Base-by-base conservation (phyloP, 2,113 vertebrate genomes). In the Pycnonotus jocosus region DNA sequence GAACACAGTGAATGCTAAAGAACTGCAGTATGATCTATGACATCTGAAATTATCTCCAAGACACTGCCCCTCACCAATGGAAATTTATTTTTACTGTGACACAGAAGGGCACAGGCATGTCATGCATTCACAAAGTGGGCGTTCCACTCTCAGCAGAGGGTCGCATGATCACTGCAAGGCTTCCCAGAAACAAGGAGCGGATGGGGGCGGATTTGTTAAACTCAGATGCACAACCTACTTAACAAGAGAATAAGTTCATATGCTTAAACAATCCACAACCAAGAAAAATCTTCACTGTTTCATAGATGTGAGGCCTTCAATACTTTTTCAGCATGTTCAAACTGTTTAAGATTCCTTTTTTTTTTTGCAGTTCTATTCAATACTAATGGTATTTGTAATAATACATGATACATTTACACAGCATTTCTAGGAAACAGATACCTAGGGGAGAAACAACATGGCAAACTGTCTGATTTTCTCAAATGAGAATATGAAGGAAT, bases 41-140 rank as follows among this genome's bases (percentile, higher is more conserved):
- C 30, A 72, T 92, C 86, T 65, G 53, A 85, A 92, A 73, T 61
- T 37, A 80, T 88, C 40, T 88, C 42, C 42, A 35, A 69, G 84
- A 74, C 70, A 53, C 22, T 72, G 57, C 28, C 61, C 19, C 35
- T 80, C 83, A 81, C 27, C 13, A 40, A 50, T 12, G 31, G 35
- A 57, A 60, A 69, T 87, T 84, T 96, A 95, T 95, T 95, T 96
- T 94, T 92, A 85, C 71, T 82, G 81, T 73, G 57, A 76, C 81
- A 91, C 58, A 65, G 84, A 92, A 91, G 70, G 48, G 50, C 85
- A 69, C 20, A 91, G 81, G 89, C 91, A 97, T 80, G 89, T 30
- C 44, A 76, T 25, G 53, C 51, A 91, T 94, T 82, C 15, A 8
- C 58, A 51, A 40, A 95, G 95, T 90, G 94, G 91, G 91, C 7